Base-by-base conservation (phyloP, 2,113 vertebrate genomes). In the Anser brachyrhynchus region DNA sequence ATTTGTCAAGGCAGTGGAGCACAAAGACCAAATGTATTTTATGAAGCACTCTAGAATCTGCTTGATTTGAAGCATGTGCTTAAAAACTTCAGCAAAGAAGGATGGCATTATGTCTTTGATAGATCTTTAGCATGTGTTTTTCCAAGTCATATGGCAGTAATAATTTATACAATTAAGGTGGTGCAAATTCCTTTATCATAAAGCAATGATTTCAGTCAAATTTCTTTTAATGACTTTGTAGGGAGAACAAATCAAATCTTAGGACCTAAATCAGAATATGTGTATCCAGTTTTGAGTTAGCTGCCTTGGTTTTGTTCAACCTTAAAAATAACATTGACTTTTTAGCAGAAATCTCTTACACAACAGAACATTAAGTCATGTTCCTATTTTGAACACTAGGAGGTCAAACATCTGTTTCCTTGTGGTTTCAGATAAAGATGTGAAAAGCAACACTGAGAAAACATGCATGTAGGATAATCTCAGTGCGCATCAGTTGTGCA, bases 401-500 rank as follows among this genome's bases (percentile, higher is more conserved):
- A 59, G 35, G 26, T n/a, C 57, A 72, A 23, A 72, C 37, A 89
- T 43, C 44, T 43, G 15, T 33, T 92, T 71, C 73, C 33, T 18
- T 49, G 19, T 3, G 35, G 31, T 74, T 72, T 13, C 13, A 33
- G 64, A 21, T 54, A 83, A 73, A 93, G 35, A 26, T 23, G 44
- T 25, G 31, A 67, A 84, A 81, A 90, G 11, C 20, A 59, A 26
- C 25, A 29, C 7, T 61, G 13, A 37, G 28, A 77, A 46, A 93
- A 55, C 20, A 51, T 0, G 0, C 22, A 29, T 61, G 15, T 23
- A 37, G 28, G 26, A 23, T n/a, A 67, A 71, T 80, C 33, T 84
- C 55, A 31, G 0, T 39, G 29, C 64, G 22, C 20, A 4, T 22
- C 74, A 66, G 49, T 0, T 54, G 26, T 23, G 9, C 16, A 23